These are phyloP conservation scores for Diceros bicornis DNA, from an alignment of 2,797 vertebrate species.

Conservation along the genomic window DNA sequence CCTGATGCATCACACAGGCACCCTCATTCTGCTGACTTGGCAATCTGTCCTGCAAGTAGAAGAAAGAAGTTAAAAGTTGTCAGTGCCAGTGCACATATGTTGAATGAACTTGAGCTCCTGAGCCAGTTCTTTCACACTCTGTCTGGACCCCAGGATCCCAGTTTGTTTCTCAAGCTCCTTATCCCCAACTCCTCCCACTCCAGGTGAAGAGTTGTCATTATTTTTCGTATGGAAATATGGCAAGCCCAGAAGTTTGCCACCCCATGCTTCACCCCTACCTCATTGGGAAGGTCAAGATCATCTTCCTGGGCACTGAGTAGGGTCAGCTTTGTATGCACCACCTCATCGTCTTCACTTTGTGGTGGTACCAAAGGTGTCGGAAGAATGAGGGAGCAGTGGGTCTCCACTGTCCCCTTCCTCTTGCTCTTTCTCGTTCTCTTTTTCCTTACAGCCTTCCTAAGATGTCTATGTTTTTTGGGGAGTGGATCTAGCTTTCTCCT, in stretches of 20 bases:
- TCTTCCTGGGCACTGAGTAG: not conserved
- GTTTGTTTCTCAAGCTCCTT: not conserved
- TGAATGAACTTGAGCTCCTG: not conserved
- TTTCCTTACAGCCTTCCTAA: not conserved
- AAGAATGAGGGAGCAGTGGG: not conserved
- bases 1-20: not conserved
- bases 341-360: slow-evolving; percentile 7
- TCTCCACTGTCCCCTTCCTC: not conserved
- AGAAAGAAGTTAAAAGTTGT: not conserved
- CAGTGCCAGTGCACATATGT: not conserved
- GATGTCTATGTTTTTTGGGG: not conserved
- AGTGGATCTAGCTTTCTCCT: slow-evolving; percentile 3
- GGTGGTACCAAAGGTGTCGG: not conserved
- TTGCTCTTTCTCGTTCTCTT: not conserved
- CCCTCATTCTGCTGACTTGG: not conserved
- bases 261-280: not conserved
- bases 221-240: not conserved
- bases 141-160: not conserved
- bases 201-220: not conserved
- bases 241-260: not conserved
- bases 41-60: slow-evolving; percentile 11
- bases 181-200: not conserved
- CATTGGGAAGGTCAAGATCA: not conserved
- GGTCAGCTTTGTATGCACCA: not conserved
- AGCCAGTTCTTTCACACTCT: not conserved